Percentiles rank a stretch among this genome's conserved stretches.
phyloP scores from a whole-genome alignment of 2,888 invertebrate genomes.

The Arrhopalites spinosus region DNA sequence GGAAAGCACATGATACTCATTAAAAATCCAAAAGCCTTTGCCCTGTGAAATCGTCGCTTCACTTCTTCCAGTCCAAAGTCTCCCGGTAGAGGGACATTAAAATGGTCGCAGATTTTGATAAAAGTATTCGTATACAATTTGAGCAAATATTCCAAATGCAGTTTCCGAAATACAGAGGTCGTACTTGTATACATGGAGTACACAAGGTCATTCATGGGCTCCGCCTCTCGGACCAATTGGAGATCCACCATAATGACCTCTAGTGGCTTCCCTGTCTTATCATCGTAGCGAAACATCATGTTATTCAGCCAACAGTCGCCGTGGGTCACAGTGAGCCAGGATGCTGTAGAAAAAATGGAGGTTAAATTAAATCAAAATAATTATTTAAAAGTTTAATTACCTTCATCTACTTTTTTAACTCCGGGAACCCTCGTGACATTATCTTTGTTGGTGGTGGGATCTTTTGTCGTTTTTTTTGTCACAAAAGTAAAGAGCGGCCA shows the following conservation, averaged over 20 bases:
- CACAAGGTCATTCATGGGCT: constrained; percentile 41
- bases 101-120: constrained; percentile 20
- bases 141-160: constrained; percentile 19
- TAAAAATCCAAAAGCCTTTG: constrained; percentile 35
- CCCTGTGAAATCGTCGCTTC: constrained; percentile 32
- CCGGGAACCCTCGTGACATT: not conserved
- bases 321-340: constrained; percentile 41
- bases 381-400: not conserved
- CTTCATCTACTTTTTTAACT: constrained; percentile 1
- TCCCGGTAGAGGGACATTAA: constrained; percentile 38
- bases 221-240: constrained; percentile 39
- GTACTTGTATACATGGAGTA: constrained; percentile 48
- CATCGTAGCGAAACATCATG: constrained; percentile 44
- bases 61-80: constrained; percentile 28
- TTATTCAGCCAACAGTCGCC: constrained; percentile 52
- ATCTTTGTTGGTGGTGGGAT: not conserved
- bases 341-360: not conserved
- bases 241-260: constrained; percentile 46
- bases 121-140: constrained; percentile 38
- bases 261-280: constrained; percentile 35
- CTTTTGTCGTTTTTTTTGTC: not conserved
- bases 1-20: constrained; percentile 30
- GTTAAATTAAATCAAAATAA: not conserved
- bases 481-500: not conserved
- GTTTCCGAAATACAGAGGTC: constrained; percentile 27